These are phyloP conservation scores for Phalera bucephala DNA, from an alignment of 2,888 invertebrate genomes.

Conservation along the genomic window DNA sequence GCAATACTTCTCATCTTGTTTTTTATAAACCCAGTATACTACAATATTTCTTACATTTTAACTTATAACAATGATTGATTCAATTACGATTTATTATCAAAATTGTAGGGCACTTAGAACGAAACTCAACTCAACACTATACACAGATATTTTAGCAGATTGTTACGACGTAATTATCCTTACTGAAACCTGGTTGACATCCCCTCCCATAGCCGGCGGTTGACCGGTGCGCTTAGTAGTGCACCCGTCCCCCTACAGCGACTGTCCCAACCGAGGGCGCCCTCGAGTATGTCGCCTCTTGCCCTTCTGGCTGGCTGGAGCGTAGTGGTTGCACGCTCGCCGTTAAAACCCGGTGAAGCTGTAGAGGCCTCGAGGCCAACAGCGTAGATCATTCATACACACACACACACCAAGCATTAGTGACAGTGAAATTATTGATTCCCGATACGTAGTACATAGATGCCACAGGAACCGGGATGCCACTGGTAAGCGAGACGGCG, in stretches of 20 bases:
- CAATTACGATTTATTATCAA: constrained; percentile 1
- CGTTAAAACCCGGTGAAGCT: no score
- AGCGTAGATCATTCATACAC: no score
- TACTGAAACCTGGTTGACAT: constrained; percentile 6
- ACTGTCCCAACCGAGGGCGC: no score
- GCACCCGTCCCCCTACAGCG: no score
- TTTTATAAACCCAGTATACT: no score
- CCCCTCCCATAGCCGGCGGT: no score
- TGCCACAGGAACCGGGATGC: constrained; percentile 1
- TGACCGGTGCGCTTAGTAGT: no score
- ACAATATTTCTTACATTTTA: background rate
- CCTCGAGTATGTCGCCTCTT: no score
- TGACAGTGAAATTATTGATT: background rate
- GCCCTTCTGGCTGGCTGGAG: no score
- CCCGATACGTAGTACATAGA: background rate
- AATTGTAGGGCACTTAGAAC: constrained; percentile 1
- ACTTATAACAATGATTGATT: background rate
- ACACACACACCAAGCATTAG: background rate
- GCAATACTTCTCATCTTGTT: no score
- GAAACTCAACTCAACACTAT: constrained; percentile 5
- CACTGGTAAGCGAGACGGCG: constrained; percentile 2
- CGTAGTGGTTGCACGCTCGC: no score
- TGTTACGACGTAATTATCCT: constrained; percentile 3
- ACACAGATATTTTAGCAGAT: constrained; percentile 1
- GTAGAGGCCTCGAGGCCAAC: no score